Evolutionary conservation across 2,113 vertebrate species (phyloP).

Genomic region (Alethe castanea): DNA sequence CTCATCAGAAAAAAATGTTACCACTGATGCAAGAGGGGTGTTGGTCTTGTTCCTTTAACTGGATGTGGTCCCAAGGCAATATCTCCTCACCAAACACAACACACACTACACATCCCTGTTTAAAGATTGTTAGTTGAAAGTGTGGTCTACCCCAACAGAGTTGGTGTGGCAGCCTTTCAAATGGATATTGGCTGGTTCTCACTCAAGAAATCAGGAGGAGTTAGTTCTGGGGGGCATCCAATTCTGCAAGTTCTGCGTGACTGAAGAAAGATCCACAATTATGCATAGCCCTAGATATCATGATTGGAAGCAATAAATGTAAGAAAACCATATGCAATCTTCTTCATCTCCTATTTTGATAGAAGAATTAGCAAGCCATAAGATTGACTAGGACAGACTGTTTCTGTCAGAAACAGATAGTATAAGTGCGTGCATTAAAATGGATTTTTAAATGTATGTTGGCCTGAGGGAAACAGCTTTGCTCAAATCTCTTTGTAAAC

Average conservation of each 20-base stretch:
- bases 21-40: neutral
- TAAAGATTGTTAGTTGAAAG: neutral
- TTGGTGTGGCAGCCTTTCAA: neutral
- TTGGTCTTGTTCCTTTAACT: neutral
- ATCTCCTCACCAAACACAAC: neutral
- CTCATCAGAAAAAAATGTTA: neutral
- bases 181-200: neutral
- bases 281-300: neutral
- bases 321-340: neutral
- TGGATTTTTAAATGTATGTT: constrained; percentile 27
- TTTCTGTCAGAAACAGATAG: constrained; percentile 6
- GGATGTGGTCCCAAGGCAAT: neutral
- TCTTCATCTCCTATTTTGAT: neutral
- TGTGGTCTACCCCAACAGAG: neutral
- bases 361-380: neutral
- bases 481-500: constrained; percentile 43
- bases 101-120: neutral
- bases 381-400: neutral
- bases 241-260: neutral
- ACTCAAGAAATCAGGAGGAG: neutral
- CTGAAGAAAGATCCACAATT: neutral
- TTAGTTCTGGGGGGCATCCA: neutral
- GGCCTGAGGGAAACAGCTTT: constrained; percentile 31
- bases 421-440: constrained; percentile 7
- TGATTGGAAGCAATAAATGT: neutral